A percentile compares a stretch with the other conserved stretches of the same genome.
Conservation (phyloP, 2,888 invertebrate species). For the Melieria crassipennis region DNA sequence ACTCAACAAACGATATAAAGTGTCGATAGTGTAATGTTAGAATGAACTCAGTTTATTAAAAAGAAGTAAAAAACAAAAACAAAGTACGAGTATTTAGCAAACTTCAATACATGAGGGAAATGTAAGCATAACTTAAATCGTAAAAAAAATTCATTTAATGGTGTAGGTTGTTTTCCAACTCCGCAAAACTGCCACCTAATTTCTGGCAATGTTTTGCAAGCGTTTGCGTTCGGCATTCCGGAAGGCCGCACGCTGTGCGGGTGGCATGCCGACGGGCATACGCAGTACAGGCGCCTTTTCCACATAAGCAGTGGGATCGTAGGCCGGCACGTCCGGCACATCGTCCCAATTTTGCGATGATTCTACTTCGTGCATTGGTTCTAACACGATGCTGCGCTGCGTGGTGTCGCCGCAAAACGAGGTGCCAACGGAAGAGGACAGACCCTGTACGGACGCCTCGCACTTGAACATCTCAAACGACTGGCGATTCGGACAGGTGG, state of each 20-base stretch:
- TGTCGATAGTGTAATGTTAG: too few species aligned
- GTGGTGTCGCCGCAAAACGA: slow-evolving; percentile 27
- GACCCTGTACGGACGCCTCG: slow-evolving; percentile 36
- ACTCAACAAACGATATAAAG: too few species aligned
- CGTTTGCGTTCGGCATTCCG: slow-evolving; percentile 49
- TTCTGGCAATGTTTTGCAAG: slow-evolving; percentile 24
- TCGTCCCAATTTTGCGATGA: slow-evolving; percentile 48
- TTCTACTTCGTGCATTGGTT: slow-evolving; percentile 36
- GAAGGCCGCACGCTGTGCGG: slow-evolving; percentile 46
- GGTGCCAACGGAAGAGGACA: slow-evolving; percentile 35
- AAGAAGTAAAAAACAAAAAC: too few species aligned
- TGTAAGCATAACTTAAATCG: too few species aligned
- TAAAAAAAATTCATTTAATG: too few species aligned
- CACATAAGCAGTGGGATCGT: slow-evolving; percentile 46
- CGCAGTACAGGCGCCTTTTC: slow-evolving; percentile 47
- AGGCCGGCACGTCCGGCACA: slow-evolving; percentile 44
- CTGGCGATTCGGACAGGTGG: slow-evolving; percentile 43
- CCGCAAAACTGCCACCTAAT: too few species aligned
- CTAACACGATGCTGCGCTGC: slow-evolving; percentile 13
- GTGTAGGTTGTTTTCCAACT: too few species aligned
- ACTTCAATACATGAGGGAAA: too few species aligned
- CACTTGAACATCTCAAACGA: slow-evolving; percentile 47
- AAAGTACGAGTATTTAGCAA: too few species aligned
- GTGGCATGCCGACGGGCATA: slow-evolving; percentile 47
- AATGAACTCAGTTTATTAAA: too few species aligned